Percentiles rank a stretch among this genome's conserved stretches.
Conservation (phyloP, 2,888 invertebrate species). For the Diaphora mendica region DNA sequence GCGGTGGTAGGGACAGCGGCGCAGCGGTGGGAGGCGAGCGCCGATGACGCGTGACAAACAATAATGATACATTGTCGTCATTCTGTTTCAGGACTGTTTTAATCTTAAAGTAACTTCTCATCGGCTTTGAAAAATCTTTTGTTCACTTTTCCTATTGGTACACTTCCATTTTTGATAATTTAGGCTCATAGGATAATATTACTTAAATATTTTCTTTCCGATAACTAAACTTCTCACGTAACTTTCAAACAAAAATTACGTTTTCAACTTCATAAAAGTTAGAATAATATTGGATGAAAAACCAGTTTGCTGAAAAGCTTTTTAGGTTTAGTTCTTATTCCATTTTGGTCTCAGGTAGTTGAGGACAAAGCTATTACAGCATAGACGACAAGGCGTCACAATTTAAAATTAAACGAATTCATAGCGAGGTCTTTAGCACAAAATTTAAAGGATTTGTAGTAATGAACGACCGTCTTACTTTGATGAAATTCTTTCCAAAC, state of each 20-base stretch:
- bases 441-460: constrained; percentile 4
- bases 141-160: too few species aligned
- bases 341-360: background rate
- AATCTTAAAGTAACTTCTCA: background rate
- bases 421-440: constrained; percentile 3
- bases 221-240: background rate
- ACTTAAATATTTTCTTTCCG: background rate
- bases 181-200: background rate
- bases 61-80: background rate
- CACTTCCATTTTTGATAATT: background rate
- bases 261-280: background rate
- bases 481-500: constrained; percentile 18
- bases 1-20: too few species aligned
- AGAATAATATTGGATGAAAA: background rate
- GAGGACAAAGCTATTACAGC: background rate
- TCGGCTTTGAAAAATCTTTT: background rate
- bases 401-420: background rate
- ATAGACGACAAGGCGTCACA: background rate
- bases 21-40: too few species aligned
- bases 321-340: background rate
- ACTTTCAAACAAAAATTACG: background rate
- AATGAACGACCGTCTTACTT: constrained; percentile 5
- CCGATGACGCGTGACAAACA: too few species aligned
- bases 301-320: background rate
- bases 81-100: background rate